Evolutionary conservation across 2,888 invertebrate genomes (phyloP), one percentile per base, ranked within the genome.

Genomic region (Dynastes maya): DNA sequence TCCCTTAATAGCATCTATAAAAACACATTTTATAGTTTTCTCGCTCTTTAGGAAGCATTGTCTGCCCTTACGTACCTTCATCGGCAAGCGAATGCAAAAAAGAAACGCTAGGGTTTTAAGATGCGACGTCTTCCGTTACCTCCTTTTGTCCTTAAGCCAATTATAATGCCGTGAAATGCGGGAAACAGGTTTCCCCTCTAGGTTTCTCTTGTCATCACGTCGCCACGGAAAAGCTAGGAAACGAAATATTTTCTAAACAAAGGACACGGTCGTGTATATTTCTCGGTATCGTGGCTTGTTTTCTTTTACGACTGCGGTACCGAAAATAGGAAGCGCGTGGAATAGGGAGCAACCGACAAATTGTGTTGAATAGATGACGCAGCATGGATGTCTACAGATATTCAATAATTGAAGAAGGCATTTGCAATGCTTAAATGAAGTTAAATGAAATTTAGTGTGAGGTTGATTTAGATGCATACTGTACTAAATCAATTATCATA

Each of bases 201-300:
- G 37, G 58, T 72, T 55, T 40, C 16, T 58, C 72, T 22, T 58
- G 16, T 72, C 58, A 72, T 72, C 37, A 40, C 22, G 55, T 58
- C 58, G 27, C 53, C 58, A 13, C 58, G 16, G 55, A 58, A 58
- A 72, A 58, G 40, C 37, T 45, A 16, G 58, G 16, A 58, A 58
- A 40, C n/a, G 72, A 40, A 72, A 72, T 72, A 72, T 72, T 72
- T 72, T 58, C 58, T 16, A 61, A 72, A 72, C 72, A 72, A 72
- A 72, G 58, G 22, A 72, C 61, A 16, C 29, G 29, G 27, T 45
- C 53, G 51, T 9, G 40, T 55, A 71, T 49, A 68, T 68, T 51
- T 22, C 51, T 51, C 68, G 51, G 22, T 22, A 51, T 27, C 27
- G 68, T n/a, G 4, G 68, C 27, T 6, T 51, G 9, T 49, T 49